A percentile compares a stretch with the other conserved stretches of the same genome.
Conservation (phyloP, 1,140 invertebrate species). For the Polypedilum vanderplanki region DNA sequence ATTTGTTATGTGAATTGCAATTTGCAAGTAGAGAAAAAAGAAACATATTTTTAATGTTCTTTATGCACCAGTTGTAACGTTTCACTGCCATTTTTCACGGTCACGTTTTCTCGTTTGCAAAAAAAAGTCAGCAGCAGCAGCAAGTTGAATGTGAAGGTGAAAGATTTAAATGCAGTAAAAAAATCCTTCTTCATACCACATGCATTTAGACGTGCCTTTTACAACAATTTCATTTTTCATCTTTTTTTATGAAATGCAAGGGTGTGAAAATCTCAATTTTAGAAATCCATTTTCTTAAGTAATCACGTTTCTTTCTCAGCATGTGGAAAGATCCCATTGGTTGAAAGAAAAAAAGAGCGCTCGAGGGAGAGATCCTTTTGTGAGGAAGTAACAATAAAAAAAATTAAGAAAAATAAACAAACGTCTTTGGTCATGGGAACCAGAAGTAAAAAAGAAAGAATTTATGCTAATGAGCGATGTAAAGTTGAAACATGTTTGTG, state of each 20-base stretch:
- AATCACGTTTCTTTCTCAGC: not conserved
- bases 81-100: conserved; percentile 23
- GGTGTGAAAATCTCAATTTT: too few relatives aligned
- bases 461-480: conserved; percentile 17
- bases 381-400: conserved; percentile 12
- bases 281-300: not conserved
- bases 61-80: conserved; percentile 11
- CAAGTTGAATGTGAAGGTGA: not conserved
- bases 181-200: too few relatives aligned
- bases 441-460: not conserved
- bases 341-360: too few relatives aligned
- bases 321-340: not conserved
- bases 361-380: not conserved
- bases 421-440: not conserved
- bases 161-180: not conserved
- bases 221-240: not conserved
- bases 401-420: not conserved
- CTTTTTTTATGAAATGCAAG: too few relatives aligned
- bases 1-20: conserved; percentile 26
- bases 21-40: not conserved
- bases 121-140: not conserved
- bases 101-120: conserved; percentile 23
- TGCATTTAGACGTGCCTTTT: not conserved
- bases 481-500: conserved; percentile 12
- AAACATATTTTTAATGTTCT: not conserved